Evolutionary conservation across 2,797 vertebrate genomes (phyloP).

Genomic region (Myotis findleyi): DNA sequence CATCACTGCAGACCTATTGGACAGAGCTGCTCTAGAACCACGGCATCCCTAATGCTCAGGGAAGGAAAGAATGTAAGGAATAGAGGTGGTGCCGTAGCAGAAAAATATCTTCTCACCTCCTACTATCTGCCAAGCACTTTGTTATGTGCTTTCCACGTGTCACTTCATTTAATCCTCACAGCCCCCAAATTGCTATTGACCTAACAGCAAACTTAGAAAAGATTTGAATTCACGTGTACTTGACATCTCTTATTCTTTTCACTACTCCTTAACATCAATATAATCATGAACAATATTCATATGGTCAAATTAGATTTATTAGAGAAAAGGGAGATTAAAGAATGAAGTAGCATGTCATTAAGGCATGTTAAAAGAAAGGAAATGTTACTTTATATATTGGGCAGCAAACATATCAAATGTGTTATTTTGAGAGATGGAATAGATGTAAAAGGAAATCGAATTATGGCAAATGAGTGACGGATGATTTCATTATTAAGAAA

Average conservation of each 20-base stretch:
- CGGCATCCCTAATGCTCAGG: not conserved
- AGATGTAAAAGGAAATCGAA: slow-evolving; percentile 19
- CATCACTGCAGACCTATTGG: not conserved
- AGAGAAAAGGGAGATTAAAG: not conserved
- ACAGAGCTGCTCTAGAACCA: not conserved
- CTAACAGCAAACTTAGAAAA: not conserved
- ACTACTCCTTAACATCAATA: not conserved
- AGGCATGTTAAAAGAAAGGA: not conserved
- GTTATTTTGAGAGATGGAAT: not conserved
- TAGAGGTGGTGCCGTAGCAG: not conserved
- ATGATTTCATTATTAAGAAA: slow-evolving; percentile 53
- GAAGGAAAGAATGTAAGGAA: not conserved
- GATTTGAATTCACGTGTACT: not conserved
- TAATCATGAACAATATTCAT: not conserved
- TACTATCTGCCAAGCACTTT: not conserved
- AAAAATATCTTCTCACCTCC: not conserved
- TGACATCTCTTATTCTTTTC: not conserved
- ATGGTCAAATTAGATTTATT: not conserved
- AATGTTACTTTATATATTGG: not conserved
- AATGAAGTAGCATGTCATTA: not conserved
- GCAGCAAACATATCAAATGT: not conserved
- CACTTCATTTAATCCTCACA: not conserved
- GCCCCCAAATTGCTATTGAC: not conserved
- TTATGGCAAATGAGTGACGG: not conserved
- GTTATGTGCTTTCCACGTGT: not conserved